Evolutionary conservation across 2,797 vertebrate species (phyloP).

Genomic region (Columba guinea): DNA sequence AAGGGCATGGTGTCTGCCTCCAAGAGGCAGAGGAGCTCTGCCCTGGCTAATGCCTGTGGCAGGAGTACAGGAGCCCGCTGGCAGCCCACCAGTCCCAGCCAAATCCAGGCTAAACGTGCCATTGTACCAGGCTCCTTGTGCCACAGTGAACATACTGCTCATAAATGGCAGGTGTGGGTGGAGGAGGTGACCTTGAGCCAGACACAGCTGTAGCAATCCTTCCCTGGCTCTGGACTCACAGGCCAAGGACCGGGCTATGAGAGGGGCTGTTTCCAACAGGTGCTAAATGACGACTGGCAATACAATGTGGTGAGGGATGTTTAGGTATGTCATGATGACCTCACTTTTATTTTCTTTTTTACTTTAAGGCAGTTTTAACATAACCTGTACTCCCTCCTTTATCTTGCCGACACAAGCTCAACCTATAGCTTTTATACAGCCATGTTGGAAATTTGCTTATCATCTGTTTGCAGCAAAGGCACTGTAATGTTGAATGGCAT

Average conservation of each 20-base stretch:
- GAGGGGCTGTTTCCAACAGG: no score
- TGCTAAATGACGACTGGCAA: accelerated
- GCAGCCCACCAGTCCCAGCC: no score
- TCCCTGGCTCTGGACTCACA: not conserved
- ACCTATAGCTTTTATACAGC: not conserved
- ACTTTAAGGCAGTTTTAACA: not conserved
- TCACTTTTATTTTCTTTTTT: not conserved
- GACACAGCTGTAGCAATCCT: accelerated
- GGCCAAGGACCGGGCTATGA: not conserved
- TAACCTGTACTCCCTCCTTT: not conserved
- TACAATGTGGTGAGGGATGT: not conserved
- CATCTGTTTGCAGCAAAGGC: not conserved
- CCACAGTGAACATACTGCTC: accelerated
- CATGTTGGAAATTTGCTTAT: not conserved
- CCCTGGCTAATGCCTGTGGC: no score
- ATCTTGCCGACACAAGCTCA: not conserved
- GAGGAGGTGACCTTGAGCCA: not conserved
- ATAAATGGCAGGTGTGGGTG: not conserved
- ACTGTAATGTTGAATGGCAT: not conserved
- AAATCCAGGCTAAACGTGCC: not conserved
- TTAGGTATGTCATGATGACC: not conserved
- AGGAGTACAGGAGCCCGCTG: not conserved
- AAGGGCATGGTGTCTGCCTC: not conserved
- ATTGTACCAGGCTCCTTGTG: not conserved
- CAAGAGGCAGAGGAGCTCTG: not conserved